These are phyloP conservation scores for Leptopilina drosophilae DNA, from an alignment of 2,888 invertebrate genomes.

Conservation along the genomic window DNA sequence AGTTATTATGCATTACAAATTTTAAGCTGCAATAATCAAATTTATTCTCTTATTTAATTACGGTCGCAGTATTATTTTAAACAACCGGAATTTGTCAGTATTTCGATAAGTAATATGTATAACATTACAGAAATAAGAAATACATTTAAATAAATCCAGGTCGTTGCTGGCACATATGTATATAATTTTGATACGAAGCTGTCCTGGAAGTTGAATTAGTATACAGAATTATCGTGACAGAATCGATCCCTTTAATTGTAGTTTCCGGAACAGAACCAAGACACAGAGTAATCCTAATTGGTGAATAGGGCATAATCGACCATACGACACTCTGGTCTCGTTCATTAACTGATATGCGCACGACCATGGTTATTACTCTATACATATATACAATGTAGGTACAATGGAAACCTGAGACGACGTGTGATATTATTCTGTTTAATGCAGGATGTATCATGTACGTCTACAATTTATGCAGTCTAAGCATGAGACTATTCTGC, in stretches of 20 bases:
- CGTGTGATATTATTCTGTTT: constrained; percentile 39
- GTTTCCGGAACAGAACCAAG: constrained; percentile 26
- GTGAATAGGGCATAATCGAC: constrained; percentile 62
- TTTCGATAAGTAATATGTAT: too few relatives aligned
- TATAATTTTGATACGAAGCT: too few relatives aligned
- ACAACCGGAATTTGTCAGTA: too few relatives aligned
- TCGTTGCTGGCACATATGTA: too few relatives aligned
- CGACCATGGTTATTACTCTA: constrained; percentile 55
- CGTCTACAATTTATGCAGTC: constrained; percentile 31
- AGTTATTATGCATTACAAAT: too few relatives aligned
- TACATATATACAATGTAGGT: constrained; percentile 47
- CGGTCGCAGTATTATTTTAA: too few relatives aligned
- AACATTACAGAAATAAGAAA: too few relatives aligned
- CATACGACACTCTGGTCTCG: constrained; percentile 58
- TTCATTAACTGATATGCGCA: constrained; percentile 59
- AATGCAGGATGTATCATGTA: constrained; percentile 40
- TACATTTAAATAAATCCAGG: too few relatives aligned
- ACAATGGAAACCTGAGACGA: constrained; percentile 14
- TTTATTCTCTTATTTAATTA: too few relatives aligned
- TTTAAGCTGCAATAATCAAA: too few relatives aligned
- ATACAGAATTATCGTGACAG: background rate
- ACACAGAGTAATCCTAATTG: constrained; percentile 60
- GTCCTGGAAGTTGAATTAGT: background rate
- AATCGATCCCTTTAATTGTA: constrained; percentile 35
- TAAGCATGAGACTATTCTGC: constrained; percentile 38